Evolutionary conservation across 2,113 vertebrate genomes (phyloP), one percentile per base, ranked within the genome.

Genomic region (Motacilla alba): DNA sequence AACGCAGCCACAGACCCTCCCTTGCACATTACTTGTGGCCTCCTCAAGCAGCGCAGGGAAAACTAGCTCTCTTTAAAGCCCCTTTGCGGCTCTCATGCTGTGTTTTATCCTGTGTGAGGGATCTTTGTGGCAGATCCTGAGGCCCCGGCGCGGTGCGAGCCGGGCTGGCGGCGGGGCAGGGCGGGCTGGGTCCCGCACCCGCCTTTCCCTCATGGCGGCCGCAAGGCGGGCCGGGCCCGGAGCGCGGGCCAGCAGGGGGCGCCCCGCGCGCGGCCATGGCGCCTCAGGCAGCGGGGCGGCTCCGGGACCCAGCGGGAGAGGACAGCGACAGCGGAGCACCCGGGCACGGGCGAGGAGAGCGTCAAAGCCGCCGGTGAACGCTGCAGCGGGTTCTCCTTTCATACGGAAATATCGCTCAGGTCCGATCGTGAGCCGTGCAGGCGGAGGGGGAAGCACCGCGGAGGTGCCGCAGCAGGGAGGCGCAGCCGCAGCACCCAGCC

Each of bases 261-360:
- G 74, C 56, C 64, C 39, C 28, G 15, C 19, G 64, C 47, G 19
- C 74, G 13, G 64, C 28, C n/a, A 31, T 0, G 33, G 72, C 52
- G 13, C 24, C 44, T 37, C 20, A 50, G 56, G 8, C 15, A 49
- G 27, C 49, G 3, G 10, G 15, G 27, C 60, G 2, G 23, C 9
- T 4, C 41, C 1, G 19, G 17, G 10, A 53, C 2, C 14, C 4
- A 0, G 13, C 33, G 28, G 4, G 10, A 14, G 10, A 11, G 6
- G 8, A 13, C 5, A 15, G 19, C 9, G 33, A 8, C 4, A 17
- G 49, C 28, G 2, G n/a, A 17, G 33, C 55, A 6, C 55, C 67
- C 0, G 28, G 0, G 41, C 50, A 4, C n/a, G n/a, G n/a, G 2
- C 19, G 7, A 21, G 7, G 4, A 8, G 2, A 11, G 15, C 2